Evolutionary conservation across 1,140 invertebrate genomes (phyloP), one percentile per base, ranked within the genome.

Genomic region (Lanistes nyassanus): DNA sequence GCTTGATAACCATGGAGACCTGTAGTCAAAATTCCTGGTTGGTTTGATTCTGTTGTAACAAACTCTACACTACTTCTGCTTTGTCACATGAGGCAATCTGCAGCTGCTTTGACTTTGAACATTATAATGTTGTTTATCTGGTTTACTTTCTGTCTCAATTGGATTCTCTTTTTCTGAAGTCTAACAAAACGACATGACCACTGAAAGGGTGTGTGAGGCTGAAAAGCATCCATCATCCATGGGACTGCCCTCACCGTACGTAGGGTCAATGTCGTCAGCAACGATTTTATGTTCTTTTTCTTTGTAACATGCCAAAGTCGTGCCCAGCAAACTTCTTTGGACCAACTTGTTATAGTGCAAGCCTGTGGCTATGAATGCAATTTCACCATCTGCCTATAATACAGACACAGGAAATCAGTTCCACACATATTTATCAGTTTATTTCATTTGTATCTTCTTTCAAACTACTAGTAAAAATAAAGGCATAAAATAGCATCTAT

Each of bases 321-420:
- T 77, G 60, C 86, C 86, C n/a, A 78, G 71, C 19, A 87, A 39
- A 74, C 85, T 85, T 75, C 80, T 78, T 37, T 81, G 66, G 5
- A 86, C 78, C 58, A 87, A 55, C 21, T 80, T 67, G 64, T 84
- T 58, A 51, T 76, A 69, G 65, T 83, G 80, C n/a, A 84, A 68
- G n/a, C 81, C 77, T 16, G 68, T 58, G 21, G 77, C 64, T 31
- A 87, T 64, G 74, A 86, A 86, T 13, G 84, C 85, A 11, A 87
- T 47, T 71, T 85, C 86, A 42, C 83, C 82, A 77, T 81, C 86
- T 65, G 76, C 81, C 86, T 87, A 73, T 34, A 76, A 71, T n/a
- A 16, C 19, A 16, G 9, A 47, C 42, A 47, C 42, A 47, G 42
- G 9, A n/a, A 6, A 47, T 47, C 42, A 47, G 2, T 47, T 47